Evolutionary conservation across 2,888 invertebrate genomes (phyloP), one percentile per base, ranked within the genome.

Genomic region (Rhamphomyia laevipes): DNA sequence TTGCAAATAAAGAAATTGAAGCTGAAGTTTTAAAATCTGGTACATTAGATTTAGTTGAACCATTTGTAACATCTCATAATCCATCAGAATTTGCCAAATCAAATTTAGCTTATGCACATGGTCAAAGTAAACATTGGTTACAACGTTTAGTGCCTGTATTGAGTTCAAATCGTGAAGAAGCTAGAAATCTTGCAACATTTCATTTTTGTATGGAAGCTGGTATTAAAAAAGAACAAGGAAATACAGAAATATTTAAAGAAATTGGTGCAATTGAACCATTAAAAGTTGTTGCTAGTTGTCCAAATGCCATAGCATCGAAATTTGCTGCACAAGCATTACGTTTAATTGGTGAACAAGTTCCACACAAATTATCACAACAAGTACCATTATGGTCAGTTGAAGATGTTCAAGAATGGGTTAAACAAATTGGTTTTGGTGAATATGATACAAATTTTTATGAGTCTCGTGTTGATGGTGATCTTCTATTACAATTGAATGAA

Each of bases 181-280:
- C 97, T 0, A 80, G 94, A 61, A 94, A 93, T 66, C 73, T 99
- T 59, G 97, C 96, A 4, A 95, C 97, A 33, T 99, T 97, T 68
- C 99, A 99, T 66, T 89, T 96, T 68, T 95, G 95, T 64, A 95
- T 99, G 94, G 99, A 99, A 71, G 96, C 97, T 12, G 92, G 92
- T 35, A 96, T 99, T 48, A 97, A 97, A 68, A 89, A 93, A 61
- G 86, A 86, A 60, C 92, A 92, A 68, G 88, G 88, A 5, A 89
- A 90, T 55, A 89, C 90, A 0, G 84, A 86, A 67, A 86, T 94
- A 62, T 95, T 96, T 67, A 77, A 84, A 53, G 91, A 93, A 70
- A 96, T 99, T 57, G 92, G 91, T 47, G 96, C 95, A 1, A 86
- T 97, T 54, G 92, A 93, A 61, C 88, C 95, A 0, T 74, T 99